These are phyloP conservation scores for Ara ararauna DNA, from an alignment of 2,797 vertebrate genomes.

Conservation along the genomic window DNA sequence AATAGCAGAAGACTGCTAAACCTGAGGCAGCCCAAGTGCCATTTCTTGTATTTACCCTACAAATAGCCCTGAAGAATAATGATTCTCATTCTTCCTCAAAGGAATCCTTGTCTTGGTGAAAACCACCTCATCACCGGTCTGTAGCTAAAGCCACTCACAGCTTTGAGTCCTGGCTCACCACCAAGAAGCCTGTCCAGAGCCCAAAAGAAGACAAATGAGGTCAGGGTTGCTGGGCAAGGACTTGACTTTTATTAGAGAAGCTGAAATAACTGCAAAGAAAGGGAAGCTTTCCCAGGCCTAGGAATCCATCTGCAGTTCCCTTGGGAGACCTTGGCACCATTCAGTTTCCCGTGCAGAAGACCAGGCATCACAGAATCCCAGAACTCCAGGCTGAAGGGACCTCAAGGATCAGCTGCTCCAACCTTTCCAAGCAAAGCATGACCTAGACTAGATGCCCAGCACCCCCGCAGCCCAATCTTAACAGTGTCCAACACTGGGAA, in stretches of 20 bases:
- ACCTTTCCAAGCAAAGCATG: too few species aligned
- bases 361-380: background rate
- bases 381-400: background rate
- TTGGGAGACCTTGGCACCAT: background rate
- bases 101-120: background rate
- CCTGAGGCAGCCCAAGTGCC: background rate
- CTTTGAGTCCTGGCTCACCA: background rate
- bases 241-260: background rate
- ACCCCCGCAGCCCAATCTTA: background rate
- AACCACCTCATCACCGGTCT: background rate
- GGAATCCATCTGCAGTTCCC: background rate
- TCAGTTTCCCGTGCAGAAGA: background rate
- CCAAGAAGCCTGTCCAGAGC: background rate
- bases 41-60: background rate
- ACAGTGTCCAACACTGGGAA: too few species aligned
- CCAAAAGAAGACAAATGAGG: background rate
- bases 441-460: background rate
- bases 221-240: background rate
- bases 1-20: background rate
- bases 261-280: background rate
- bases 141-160: background rate
- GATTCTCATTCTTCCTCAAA: background rate
- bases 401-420: background rate
- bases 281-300: background rate
- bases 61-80: background rate